Evolutionary conservation across 1,140 invertebrate genomes (phyloP).

Genomic region (Zaprionus tsacasi): DNA sequence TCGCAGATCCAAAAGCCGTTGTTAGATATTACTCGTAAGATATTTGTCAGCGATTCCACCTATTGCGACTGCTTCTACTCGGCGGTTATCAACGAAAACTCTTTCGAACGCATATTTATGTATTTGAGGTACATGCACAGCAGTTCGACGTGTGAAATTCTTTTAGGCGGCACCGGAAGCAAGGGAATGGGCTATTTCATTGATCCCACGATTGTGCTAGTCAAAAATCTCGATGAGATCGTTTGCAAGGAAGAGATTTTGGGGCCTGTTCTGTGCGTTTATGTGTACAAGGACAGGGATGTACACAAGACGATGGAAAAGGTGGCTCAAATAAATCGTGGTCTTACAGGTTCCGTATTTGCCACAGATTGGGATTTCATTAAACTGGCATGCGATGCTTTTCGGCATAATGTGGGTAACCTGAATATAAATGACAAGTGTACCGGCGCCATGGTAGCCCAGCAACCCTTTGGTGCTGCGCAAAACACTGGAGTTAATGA

Average conservation of each 20-base stretch:
- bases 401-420: slow-evolving; percentile 96
- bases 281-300: slow-evolving; percentile 94
- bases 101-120: slow-evolving; percentile 93
- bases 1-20: slow-evolving; percentile 45
- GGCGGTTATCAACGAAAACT: slow-evolving; percentile 97
- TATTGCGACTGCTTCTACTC: slow-evolving; percentile 94
- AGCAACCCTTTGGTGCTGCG: slow-evolving; percentile 98
- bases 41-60: slow-evolving; percentile 94
- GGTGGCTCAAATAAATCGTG: slow-evolving; percentile 90
- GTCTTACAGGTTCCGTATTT: slow-evolving; percentile 97
- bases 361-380: slow-evolving; percentile 92
- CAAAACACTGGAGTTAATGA: slow-evolving; percentile 98
- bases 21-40: slow-evolving; percentile 77
- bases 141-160: slow-evolving; percentile 90
- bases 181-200: slow-evolving; percentile 96
- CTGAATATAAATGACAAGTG: slow-evolving; percentile 99
- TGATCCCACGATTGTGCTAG: slow-evolving; percentile 96
- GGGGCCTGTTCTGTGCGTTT: slow-evolving; percentile 96
- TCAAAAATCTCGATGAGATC: slow-evolving; percentile 92
- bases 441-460: slow-evolving; percentile 98
- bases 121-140: slow-evolving; percentile 96
- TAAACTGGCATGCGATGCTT: slow-evolving; percentile 89
- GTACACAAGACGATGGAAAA: slow-evolving; percentile 88
- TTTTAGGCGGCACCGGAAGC: slow-evolving; percentile 95
- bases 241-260: slow-evolving; percentile 99